Base-by-base conservation (phyloP, 2,113 vertebrate genomes). In the Poeciliopsis retropinna region DNA sequence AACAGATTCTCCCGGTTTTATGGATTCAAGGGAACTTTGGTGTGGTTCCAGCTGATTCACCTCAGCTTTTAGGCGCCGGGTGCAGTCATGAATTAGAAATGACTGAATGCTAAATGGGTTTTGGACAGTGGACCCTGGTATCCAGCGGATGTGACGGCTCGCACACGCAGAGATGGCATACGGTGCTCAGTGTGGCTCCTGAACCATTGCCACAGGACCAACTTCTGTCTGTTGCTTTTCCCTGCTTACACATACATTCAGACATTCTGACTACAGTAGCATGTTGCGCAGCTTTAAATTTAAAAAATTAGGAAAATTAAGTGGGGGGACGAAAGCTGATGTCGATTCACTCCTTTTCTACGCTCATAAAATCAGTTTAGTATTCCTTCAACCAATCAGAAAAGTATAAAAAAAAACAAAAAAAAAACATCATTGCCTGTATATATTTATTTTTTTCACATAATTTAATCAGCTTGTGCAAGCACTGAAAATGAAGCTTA, bases 141-240 rank as follows among this genome's bases (percentile, higher is more conserved):
- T 89, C 89, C 92, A 88, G 87, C 92, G 87, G 90, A 78, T 72
- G 61, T 73, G 69, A 87, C 85, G 85, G 83, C 79, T 57, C 76
- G 81, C 0, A 60, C 86, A 73, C 80, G 78, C 77, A 17, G 82
- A 84, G 89, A 73, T 9, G 80, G 79, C 92, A 86, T 90, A 90
- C 90, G 90, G 67, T 64, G 57, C 90, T 75, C 89, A 83, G 85
- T 74, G 74, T 84, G 88, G 65, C 75, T 76, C 37, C 85, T 79
- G 71, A 76, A 77, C 73, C 72, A 2, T 76, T 81, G 28, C 86
- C 39, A 63, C 81, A 64, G 88, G 86, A 84, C 67, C 6, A 65
- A 11, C 72, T 47, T n/a, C 65, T 60, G 80, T 80, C 64, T 3
- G 25, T 71, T n/a, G 75, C 62, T 39, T 70, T 34, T 31, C 75